Conservation (phyloP, 2,888 invertebrate species). For the Himalopsyche tibetana region DNA sequence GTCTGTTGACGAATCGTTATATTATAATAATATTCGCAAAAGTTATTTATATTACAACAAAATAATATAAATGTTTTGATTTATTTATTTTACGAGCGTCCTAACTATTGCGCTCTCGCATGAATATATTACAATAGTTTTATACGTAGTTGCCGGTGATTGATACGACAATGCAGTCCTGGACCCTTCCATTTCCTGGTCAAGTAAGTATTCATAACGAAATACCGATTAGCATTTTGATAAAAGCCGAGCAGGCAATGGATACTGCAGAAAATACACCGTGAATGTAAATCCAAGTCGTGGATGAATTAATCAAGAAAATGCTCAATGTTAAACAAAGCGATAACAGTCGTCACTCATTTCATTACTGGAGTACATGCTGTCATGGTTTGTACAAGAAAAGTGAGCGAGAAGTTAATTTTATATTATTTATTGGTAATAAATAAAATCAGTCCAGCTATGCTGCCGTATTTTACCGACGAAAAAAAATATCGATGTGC, state of each 20-base stretch:
- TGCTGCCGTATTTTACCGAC: no score
- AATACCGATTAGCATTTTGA: constrained; percentile 31
- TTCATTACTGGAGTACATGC: background rate
- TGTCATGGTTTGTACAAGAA: background rate
- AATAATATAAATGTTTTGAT: no score
- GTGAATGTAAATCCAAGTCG: constrained; percentile 22
- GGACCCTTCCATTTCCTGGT: constrained; percentile 13
- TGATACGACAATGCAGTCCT: constrained; percentile 7
- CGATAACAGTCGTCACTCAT: constrained; percentile 10
- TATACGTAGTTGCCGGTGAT: background rate
- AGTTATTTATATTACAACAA: no score
- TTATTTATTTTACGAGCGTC: no score
- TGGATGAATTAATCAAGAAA: constrained; percentile 30
- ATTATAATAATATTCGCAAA: no score
- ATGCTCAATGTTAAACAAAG: constrained; percentile 11
- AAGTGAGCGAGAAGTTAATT: background rate
- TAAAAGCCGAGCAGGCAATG: constrained; percentile 26
- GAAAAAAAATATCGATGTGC: no score
- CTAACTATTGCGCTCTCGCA: no score
- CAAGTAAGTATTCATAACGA: constrained; percentile 34
- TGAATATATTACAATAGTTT: no score
- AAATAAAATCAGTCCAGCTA: no score
- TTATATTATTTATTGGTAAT: background rate
- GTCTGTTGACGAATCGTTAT: no score
- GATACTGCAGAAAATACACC: background rate